Base-by-base conservation (phyloP, 2,797 vertebrate genomes). In the Gila robusta region DNA sequence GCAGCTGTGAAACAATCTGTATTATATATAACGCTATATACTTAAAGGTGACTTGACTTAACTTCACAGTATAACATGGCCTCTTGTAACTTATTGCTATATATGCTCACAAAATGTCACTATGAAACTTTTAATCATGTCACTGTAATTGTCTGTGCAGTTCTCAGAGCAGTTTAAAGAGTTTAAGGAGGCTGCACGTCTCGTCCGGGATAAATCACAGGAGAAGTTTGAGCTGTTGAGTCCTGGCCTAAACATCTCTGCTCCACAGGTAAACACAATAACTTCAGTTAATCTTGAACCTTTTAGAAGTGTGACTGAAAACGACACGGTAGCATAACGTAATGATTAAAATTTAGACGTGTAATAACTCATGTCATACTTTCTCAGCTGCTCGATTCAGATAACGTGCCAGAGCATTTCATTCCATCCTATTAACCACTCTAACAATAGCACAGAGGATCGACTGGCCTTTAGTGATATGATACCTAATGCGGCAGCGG, bases 131-230 rank as follows among this genome's bases (percentile, higher is more conserved):
- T 49, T 62, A 35, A 16, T 52, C 0, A 35, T 26, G 41, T 86
- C 56, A 88, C 74, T 85, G 79, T 87, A 84, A 26, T 85, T 52
- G 26, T 76, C 23, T 72, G 17, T 74, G 41, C 87, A 99, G 98
- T 99, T 99, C 89, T 96, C 97, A 39, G 98, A 99, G 54, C 98
- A 98, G 90, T 99, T 99, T 89, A 98, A 97, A 91, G 97, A 99
- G 59, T 96, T 99, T 88, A 98, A 97, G 79, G 98, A 99, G 88
- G 98, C 98, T 0, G 97, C 98, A 0, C 96, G 97, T 2, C 88
- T 99, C 91, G 96, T 97, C 0, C 93, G 98, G 82, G 98, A 99
- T 87, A 99, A 98, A 87, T 98, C 97, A 0, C 98, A 99, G 93
- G 98, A 99, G 90, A 99, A 99, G 71, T 96, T 95, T 0, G 98